Evolutionary conservation across 2,888 invertebrate species (phyloP), one percentile per base, ranked within the genome.

Genomic region (Scrobipalpa costella): DNA sequence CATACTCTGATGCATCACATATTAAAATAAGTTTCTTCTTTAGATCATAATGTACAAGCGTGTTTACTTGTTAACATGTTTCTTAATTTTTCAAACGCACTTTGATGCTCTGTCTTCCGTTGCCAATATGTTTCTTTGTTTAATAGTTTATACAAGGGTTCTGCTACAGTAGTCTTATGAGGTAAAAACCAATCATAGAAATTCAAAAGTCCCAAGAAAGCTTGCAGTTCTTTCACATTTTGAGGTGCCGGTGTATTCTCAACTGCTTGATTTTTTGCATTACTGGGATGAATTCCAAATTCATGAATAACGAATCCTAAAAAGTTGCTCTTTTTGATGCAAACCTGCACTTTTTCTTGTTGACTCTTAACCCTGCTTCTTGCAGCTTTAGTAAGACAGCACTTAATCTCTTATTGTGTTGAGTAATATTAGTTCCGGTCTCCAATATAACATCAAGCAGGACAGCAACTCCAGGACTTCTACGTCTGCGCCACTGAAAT

Each of bases 21-120:
- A 38, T 38, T 8, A 57, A 34, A 13, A 34, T 34, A 13, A 57
- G n/a, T 27, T 27, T 27, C 27, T 27, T 27, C 27, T 27, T 27
- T 27, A 27, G 27, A 27, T 27, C 27, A 27, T 27, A 27, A 27
- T 27, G 27, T 5, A 27, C 27, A 27, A 27, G 27, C 5, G 27
- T 27, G 27, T 27, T 27, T 27, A 27, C 27, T 27, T 27, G 27
- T 27, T 27, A 27, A 27, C 27, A 27, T 27, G 27, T 27, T 27
- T 27, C 27, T 27, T 27, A 34, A 33, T 9, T 17, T 36, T 9
- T 38, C 38, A 38, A 57, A 21, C 21, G 44, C 57, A n/a, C n/a
- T 38, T 17, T 57, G 27, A n/a, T 57, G 34, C 19, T 11, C 3
- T 17, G 15, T 19, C 11, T 7, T 17, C 78, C 79, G 80, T 7